Evolutionary conservation across 2,113 vertebrate species (phyloP).

Genomic region (Polypterus bichir): DNA sequence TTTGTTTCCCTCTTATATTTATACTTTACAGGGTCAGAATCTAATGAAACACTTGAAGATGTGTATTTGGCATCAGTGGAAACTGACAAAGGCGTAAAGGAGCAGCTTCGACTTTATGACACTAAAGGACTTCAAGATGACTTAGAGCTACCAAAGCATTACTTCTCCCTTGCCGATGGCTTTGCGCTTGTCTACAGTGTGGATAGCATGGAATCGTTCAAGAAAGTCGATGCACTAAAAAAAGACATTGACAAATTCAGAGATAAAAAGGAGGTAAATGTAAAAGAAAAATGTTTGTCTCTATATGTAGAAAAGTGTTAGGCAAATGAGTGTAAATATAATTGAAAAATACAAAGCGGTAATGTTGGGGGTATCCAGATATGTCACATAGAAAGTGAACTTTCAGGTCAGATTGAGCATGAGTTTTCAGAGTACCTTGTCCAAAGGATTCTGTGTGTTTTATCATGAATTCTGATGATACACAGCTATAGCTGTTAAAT

Average conservation of each 20-base stretch:
- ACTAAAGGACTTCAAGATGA: constrained; percentile 72
- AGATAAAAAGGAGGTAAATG: constrained; percentile 82
- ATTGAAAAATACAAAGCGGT: no score
- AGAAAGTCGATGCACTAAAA: constrained; percentile 72
- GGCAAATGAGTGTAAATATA: no score
- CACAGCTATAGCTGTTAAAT: no score
- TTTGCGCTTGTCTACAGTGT: constrained; percentile 82
- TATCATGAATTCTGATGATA: no score
- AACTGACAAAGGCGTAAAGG: constrained; percentile 76
- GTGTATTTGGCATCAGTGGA: constrained; percentile 84
- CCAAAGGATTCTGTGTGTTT: no score
- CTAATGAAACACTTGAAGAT: constrained; percentile 71
- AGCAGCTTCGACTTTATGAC: constrained; percentile 86
- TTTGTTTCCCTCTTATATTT: background rate
- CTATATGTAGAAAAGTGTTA: background rate
- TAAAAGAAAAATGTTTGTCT: background rate
- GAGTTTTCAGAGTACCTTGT: no score
- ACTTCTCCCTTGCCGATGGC: constrained; percentile 75
- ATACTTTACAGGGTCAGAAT: constrained; percentile 53
- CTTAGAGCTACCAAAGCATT: constrained; percentile 76
- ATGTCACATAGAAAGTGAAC: no score
- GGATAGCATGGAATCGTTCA: constrained; percentile 78
- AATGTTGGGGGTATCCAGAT: no score
- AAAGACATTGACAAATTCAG: constrained; percentile 81
- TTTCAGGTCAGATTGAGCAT: no score